These are phyloP conservation scores for Bryconaethiops microstoma DNA, from an alignment of 2,797 vertebrate species.

Conservation along the genomic window DNA sequence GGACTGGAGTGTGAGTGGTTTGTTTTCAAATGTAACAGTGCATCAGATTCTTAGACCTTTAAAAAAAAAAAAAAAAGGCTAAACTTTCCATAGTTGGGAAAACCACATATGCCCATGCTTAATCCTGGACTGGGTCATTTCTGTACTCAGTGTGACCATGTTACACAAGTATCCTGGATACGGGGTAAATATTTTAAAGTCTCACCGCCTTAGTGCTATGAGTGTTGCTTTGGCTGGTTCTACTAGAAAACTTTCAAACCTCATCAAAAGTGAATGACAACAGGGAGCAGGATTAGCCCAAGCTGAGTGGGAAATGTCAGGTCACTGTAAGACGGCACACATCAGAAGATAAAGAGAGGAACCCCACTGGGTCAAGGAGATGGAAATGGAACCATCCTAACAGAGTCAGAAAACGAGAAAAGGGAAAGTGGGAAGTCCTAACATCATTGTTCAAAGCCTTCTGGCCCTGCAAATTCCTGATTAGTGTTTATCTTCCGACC, in stretches of 20 bases:
- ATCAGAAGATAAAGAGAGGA: constrained; percentile 16
- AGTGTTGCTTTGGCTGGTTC: constrained; percentile 46
- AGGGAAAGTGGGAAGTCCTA: constrained; percentile 2
- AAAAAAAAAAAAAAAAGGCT: neutral
- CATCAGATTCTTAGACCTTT: neutral
- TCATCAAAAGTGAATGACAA: constrained; percentile 18
- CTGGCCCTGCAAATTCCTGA: neutral
- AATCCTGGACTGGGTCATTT: constrained; percentile 35
- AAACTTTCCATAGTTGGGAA: neutral
- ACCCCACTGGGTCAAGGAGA: neutral
- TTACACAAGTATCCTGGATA: constrained; percentile 63
- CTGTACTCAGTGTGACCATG: neutral
- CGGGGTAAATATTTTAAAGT: constrained; percentile 69
- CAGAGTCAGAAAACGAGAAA: constrained; percentile 14
- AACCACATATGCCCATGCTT: neutral
- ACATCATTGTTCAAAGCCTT: neutral
- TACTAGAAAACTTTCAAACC: constrained; percentile 37
- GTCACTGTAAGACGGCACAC: constrained; percentile 18
- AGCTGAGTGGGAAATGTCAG: constrained; percentile 1
- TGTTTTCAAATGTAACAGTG: neutral
- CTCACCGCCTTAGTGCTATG: constrained; percentile 20
- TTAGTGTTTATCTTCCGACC: constrained; percentile 9
- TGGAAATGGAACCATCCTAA: constrained; percentile 10
- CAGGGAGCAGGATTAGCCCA: neutral
- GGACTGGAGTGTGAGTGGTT: neutral